Evolutionary conservation across 92 coral and sea anemone species (phyloP).

Genomic region (Siderastrea siderea): DNA sequence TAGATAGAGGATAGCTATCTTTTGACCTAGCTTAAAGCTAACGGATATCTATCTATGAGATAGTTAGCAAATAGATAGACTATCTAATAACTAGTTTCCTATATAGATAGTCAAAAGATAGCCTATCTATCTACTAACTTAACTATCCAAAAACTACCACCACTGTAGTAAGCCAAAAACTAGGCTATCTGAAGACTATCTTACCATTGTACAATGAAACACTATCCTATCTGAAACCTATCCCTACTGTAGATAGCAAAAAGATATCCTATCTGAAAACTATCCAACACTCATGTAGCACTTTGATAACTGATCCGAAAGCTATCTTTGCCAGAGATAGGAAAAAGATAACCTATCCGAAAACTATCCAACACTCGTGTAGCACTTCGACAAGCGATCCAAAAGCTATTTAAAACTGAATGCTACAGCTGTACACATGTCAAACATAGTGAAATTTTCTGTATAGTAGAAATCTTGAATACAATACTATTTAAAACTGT

Average conservation of each 20-base stretch:
- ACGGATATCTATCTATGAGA: constrained; percentile 22
- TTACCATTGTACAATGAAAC: neutral
- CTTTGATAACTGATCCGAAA: neutral
- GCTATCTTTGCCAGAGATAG: constrained; percentile 30
- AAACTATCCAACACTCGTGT: constrained; percentile 7
- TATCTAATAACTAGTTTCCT: constrained; percentile 20
- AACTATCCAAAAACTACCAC: neutral
- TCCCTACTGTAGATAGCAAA: constrained; percentile 5
- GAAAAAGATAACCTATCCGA: constrained; percentile 13
- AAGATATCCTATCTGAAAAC: constrained; percentile 13
- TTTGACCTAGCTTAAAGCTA: constrained; percentile 24
- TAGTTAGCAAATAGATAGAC: constrained; percentile 32
- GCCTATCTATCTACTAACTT: constrained; percentile 28
- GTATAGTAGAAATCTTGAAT: neutral
- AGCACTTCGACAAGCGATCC: neutral
- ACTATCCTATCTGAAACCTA: neutral
- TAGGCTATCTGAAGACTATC: constrained; percentile 12
- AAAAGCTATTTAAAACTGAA: too few species aligned
- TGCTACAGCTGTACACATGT: too few species aligned
- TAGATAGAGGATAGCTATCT: constrained; percentile 44
- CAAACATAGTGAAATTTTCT: too few species aligned
- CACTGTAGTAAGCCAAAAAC: constrained; percentile 2
- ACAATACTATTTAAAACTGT: too few species aligned
- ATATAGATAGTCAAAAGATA: constrained; percentile 31
- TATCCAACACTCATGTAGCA: constrained; percentile 9